Percentiles rank a stretch among this genome's conserved stretches.
Conservation (phyloP, 2,797 vertebrate genomes). For the Hydrolagus colliei region DNA sequence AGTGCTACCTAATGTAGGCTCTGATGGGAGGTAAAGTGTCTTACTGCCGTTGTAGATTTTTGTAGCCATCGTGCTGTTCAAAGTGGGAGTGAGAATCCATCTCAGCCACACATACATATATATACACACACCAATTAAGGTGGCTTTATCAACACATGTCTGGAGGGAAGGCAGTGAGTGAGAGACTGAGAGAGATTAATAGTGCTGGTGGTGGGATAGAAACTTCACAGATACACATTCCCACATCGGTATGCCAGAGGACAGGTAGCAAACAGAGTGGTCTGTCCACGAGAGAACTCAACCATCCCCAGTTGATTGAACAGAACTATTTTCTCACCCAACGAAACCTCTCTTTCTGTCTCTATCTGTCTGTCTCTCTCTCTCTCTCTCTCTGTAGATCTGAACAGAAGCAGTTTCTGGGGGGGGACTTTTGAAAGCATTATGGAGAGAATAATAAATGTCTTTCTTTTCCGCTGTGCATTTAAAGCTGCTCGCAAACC, state of each 20-base stretch:
- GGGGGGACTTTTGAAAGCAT: not conserved
- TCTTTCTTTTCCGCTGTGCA: not conserved
- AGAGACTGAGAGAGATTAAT: not conserved
- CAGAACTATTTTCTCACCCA: constrained; percentile 23
- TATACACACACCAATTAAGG: not conserved
- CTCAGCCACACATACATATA: too few species aligned
- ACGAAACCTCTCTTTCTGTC: not conserved
- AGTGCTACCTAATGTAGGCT: not conserved
- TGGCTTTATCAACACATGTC: not conserved
- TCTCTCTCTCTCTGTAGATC: not conserved
- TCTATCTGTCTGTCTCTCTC: too few species aligned
- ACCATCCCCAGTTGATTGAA: not conserved
- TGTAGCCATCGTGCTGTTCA: not conserved
- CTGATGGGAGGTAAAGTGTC: not conserved
- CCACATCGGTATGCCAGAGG: not conserved
- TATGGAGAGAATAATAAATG: constrained; percentile 14
- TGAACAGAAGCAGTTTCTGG: constrained; percentile 8
- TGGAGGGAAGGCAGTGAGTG: not conserved
- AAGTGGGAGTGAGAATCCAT: not conserved
- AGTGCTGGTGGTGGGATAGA: not conserved
- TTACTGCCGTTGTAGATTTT: not conserved
- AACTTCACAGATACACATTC: not conserved
- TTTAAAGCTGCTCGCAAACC: constrained; percentile 7
- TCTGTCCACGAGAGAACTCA: not conserved
- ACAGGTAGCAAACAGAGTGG: not conserved